phyloP scores from a whole-genome alignment of 2,888 invertebrate species.

The Linnaemya vulpina region DNA sequence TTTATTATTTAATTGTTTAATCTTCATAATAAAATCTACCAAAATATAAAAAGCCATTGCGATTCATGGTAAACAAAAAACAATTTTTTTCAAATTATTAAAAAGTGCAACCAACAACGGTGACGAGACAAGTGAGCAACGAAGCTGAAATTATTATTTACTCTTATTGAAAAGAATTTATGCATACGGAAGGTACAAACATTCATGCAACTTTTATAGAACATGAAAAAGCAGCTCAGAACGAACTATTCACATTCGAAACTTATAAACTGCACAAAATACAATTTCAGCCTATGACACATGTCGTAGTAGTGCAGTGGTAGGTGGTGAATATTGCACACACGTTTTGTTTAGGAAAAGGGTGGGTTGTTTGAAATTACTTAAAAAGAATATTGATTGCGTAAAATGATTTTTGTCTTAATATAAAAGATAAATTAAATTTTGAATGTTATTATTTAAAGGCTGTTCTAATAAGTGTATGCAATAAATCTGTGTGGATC shows the following conservation, averaged over 20 bases:
- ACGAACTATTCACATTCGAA: background rate
- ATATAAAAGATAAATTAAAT: too few species aligned
- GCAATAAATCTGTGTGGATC: too few species aligned
- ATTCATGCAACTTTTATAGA: background rate
- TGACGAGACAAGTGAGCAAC: slow-evolving; percentile 66
- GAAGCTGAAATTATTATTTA: slow-evolving; percentile 46
- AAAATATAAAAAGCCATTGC: slow-evolving; percentile 11
- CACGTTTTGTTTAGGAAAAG: too few species aligned
- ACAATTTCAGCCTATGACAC: too few species aligned
- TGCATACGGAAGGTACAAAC: slow-evolving; percentile 3
- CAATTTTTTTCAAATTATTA: background rate
- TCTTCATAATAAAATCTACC: background rate
- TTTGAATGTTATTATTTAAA: too few species aligned
- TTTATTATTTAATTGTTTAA: background rate
- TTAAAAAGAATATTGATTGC: too few species aligned
- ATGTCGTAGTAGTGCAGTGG: too few species aligned
- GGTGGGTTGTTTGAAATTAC: too few species aligned
- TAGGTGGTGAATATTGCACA: too few species aligned
- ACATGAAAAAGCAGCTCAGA: slow-evolving; percentile 2
- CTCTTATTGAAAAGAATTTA: slow-evolving; percentile 33
- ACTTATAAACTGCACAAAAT: too few species aligned
- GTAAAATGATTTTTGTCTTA: too few species aligned
- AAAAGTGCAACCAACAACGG: slow-evolving; percentile 55
- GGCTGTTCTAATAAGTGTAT: too few species aligned
- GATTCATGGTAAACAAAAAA: slow-evolving; percentile 15